Conservation (phyloP, 2,888 invertebrate species). For the Poecilus cupreus region DNA sequence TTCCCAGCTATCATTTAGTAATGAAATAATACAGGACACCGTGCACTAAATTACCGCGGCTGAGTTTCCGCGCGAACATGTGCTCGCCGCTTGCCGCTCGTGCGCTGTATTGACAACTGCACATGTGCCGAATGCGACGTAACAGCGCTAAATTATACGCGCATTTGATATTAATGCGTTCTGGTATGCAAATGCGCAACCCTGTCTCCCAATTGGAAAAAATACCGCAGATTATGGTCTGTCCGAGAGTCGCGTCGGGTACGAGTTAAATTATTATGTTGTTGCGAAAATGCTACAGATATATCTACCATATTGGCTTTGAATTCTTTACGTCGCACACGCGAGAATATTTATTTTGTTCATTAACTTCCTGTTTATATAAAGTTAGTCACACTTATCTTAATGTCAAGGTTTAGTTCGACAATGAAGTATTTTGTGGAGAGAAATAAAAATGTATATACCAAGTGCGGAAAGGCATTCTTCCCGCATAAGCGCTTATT, state of each 20-base stretch:
- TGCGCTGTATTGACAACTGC: conserved; percentile 49
- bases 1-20: conserved; percentile 52
- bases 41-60: conserved; percentile 51
- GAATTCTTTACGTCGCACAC: not conserved
- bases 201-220: conserved; percentile 18
- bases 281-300: not conserved
- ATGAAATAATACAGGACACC: conserved; percentile 53
- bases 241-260: not conserved
- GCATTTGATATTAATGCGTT: conserved; percentile 53
- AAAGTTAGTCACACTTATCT: no score
- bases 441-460: no score
- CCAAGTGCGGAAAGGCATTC: no score
- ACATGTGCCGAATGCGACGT: conserved; percentile 50
- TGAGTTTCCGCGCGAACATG: conserved; percentile 44
- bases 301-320: conserved; percentile 14
- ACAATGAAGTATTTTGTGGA: no score
- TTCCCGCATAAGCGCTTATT: no score
- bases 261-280: conserved; percentile 18
- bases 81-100: not conserved
- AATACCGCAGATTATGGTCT: not conserved
- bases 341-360: conserved; percentile 7
- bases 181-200: conserved; percentile 47
- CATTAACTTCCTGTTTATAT: no score
- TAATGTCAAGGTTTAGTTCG: no score
- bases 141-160: conserved; percentile 49